phyloP scores from a whole-genome alignment of 2,113 vertebrate genomes.

The Rhombomys opimus region DNA sequence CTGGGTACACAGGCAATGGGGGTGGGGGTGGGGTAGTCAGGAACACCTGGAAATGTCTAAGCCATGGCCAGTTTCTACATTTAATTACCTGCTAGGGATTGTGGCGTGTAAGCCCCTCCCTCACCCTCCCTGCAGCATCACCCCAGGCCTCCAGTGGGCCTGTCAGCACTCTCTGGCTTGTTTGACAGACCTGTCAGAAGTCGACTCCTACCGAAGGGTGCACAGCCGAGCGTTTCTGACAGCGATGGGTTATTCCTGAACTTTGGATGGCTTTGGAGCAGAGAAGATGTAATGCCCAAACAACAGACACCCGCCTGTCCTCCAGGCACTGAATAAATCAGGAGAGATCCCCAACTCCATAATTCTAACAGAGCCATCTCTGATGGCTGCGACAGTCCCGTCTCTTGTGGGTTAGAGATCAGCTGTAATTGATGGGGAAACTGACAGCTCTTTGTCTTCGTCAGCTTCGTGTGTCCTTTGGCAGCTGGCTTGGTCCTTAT shows the following conservation, averaged over 20 bases:
- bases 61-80: background rate
- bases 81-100: background rate
- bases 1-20: background rate
- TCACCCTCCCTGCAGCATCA: background rate
- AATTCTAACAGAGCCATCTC: background rate
- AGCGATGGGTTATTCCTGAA: background rate
- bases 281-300: conserved; percentile 42
- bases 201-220: background rate
- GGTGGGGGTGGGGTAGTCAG: background rate
- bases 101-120: accelerated
- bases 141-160: background rate
- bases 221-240: background rate
- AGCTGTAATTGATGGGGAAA: conserved; percentile 56
- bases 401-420: conserved; percentile 46
- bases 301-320: background rate
- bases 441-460: conserved; percentile 68
- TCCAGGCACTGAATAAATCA: conserved; percentile 57
- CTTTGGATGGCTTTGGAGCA: conserved; percentile 31
- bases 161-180: background rate
- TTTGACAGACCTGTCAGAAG: background rate
- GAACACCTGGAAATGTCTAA: background rate
- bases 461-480: conserved; percentile 53
- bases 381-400: background rate
- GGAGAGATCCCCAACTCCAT: conserved; percentile 36
- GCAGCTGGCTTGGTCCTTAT: conserved; percentile 73